phyloP scores from a whole-genome alignment of 2,888 invertebrate species.

The Tillus elongatus region DNA sequence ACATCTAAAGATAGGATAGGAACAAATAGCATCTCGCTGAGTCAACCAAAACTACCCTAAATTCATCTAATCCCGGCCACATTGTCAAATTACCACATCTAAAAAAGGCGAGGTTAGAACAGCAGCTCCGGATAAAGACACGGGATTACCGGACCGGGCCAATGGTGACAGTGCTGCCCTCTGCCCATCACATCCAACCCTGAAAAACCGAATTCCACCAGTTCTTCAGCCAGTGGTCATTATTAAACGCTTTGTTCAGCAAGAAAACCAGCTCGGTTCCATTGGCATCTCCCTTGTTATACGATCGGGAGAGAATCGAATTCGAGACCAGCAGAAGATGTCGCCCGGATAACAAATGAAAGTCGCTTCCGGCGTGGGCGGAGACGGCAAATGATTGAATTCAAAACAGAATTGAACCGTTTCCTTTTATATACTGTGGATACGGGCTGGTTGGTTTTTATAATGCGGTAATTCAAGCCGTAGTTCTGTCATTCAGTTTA shows the following conservation, averaged over 20 bases:
- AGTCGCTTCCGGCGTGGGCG: constrained; percentile 32
- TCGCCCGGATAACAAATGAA: constrained; percentile 37
- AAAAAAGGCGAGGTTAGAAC: constrained; percentile 22
- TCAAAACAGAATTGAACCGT: constrained; percentile 30
- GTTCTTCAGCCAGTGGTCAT: constrained; percentile 35
- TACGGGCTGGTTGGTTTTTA: too few relatives aligned
- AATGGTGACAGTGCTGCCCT: constrained; percentile 26
- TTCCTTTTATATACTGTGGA: constrained; percentile 27
- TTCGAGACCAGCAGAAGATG: constrained; percentile 29
- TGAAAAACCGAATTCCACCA: constrained; percentile 30
- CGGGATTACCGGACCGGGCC: constrained; percentile 27
- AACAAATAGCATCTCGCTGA: too few relatives aligned
- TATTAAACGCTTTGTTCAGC: constrained; percentile 43
- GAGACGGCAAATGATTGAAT: constrained; percentile 33
- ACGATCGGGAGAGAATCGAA: constrained; percentile 35
- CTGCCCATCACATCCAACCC: too few relatives aligned
- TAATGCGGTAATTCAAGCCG: too few relatives aligned
- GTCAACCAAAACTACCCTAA: constrained; percentile 26
- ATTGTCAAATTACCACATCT: constrained; percentile 31
- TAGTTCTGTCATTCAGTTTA: too few relatives aligned
- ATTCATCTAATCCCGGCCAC: constrained; percentile 28
- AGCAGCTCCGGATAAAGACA: constrained; percentile 25
- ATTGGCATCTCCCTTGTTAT: constrained; percentile 39
- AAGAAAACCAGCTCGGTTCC: constrained; percentile 34
- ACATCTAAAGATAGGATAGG: too few relatives aligned